Evolutionary conservation across 2,113 vertebrate genomes (phyloP).

Genomic region (Anser cygnoides): DNA sequence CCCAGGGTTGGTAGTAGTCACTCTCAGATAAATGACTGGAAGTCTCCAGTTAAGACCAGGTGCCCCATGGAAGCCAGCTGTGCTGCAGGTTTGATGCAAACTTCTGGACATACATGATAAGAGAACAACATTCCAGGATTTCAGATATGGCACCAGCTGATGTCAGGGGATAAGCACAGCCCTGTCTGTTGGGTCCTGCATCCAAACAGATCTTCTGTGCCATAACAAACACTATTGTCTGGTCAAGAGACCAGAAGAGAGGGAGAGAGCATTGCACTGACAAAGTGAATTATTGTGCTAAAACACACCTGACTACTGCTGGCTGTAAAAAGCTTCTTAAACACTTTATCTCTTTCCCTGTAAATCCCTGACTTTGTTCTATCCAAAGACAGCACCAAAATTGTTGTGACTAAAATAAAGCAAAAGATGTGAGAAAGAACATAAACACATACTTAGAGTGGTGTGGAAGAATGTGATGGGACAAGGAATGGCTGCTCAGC

Average conservation of each 20-base stretch:
- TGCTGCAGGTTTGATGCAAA: neutral
- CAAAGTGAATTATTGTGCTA: neutral
- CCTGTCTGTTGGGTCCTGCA: neutral
- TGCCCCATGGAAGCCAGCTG: neutral
- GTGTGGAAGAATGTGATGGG: neutral
- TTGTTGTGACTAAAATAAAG: neutral
- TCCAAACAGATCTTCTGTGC: neutral
- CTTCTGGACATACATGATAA: neutral
- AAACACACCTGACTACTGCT: neutral
- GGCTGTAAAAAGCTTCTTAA: neutral
- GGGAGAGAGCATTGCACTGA: too few species aligned
- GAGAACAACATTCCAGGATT: neutral
- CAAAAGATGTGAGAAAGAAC: neutral
- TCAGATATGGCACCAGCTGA: neutral
- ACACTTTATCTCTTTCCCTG: rapidly evolving
- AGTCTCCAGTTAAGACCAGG: neutral
- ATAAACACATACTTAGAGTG: neutral
- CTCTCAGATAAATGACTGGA: neutral
- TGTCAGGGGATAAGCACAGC: too few species aligned
- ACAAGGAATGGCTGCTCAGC: neutral
- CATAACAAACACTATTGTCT: neutral
- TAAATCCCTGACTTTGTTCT: neutral
- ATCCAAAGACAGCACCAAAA: neutral
- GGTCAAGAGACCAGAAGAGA: neutral
- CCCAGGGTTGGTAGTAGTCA: rapidly evolving